Percentiles rank a stretch among this genome's conserved stretches.
phyloP scores from a whole-genome alignment of 2,888 invertebrate genomes.

The Busseola fusca region DNA sequence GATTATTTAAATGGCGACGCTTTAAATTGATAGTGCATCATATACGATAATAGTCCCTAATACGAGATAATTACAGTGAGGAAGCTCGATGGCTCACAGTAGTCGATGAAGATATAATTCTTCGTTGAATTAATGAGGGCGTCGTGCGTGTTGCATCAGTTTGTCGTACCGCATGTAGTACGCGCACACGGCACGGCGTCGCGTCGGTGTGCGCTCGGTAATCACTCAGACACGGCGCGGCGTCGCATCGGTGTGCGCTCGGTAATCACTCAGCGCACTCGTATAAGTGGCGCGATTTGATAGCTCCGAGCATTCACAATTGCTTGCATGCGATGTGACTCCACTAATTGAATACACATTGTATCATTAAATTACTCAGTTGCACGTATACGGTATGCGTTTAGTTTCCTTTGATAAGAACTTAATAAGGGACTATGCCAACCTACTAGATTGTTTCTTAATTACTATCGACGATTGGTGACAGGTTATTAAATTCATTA shows the following conservation, averaged over 20 bases:
- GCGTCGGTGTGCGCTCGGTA: conserved; percentile 45
- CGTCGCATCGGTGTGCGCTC: conserved; percentile 43
- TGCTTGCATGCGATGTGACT: conserved; percentile 65
- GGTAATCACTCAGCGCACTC: conserved; percentile 42
- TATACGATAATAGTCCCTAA: conserved; percentile 82
- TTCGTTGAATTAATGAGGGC: conserved; percentile 79
- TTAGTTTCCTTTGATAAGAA: conserved; percentile 35
- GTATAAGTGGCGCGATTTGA: conserved; percentile 58
- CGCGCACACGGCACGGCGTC: conserved; percentile 31
- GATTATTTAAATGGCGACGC: conserved; percentile 81
- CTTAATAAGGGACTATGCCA: conserved; percentile 42
- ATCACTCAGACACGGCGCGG: conserved; percentile 39
- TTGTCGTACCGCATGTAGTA: conserved; percentile 62
- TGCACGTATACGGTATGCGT: conserved; percentile 31
- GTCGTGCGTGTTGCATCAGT: conserved; percentile 74
- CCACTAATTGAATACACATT: conserved; percentile 63
- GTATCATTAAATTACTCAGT: conserved; percentile 58
- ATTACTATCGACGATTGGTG: conserved; percentile 37
- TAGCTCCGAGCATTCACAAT: conserved; percentile 62
- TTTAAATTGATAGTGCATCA: conserved; percentile 82
- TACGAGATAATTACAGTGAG: conserved; percentile 82
- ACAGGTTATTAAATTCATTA: conserved; percentile 44
- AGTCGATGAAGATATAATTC: conserved; percentile 84
- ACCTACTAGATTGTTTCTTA: conserved; percentile 45
- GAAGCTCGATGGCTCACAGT: conserved; percentile 72